Base-by-base conservation (phyloP, 2,113 vertebrate genomes). In the Lagopus leucura region DNA sequence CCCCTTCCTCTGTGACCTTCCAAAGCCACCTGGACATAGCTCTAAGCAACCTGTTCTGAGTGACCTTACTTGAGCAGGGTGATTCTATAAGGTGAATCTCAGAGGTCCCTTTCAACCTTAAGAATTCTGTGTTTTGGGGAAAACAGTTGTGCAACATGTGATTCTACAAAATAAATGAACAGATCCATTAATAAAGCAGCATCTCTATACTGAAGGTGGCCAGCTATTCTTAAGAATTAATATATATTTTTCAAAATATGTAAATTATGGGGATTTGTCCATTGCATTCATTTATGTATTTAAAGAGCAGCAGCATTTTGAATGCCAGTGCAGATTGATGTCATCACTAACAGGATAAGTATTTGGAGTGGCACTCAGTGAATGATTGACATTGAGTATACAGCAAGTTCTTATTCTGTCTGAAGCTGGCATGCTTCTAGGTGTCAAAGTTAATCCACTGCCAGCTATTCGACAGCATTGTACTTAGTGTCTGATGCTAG, bases 361-460 rank as follows among this genome's bases (percentile, higher is more conserved):
- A 92, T 96, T 94, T 94, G 82, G 88, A 97, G 93, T 97, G 97
- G 76, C 95, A 97, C 81, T 96, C 89, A 61, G 40, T 90, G 84
- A 95, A 96, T 96, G 97, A 97, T 66, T 97, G 96, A 96, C 96
- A 86, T 7, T 90, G 76, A 70, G 89, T 94, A 94, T 91, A 96
- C 90, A 96, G 70, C 27, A 4, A 94, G 94, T 96, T 97, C 94
- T 96, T 95, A 96, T 91, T 97, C 96, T 97, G 95, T 94, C 93
- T 96, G 90, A 93, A 94, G 96, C 2, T 96, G 95, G 96, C 93
- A 42, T 96, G 96, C 96, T 96, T 96, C 88, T 96, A 92, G 88
- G 73, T 96, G 97, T 97, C 96, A 95, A n/a, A 91, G 91, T 95
- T 96, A 97, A 97, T 97, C 96, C 95, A 96, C 94, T 96, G 95